Base-by-base conservation (phyloP, 2,888 invertebrate species). In the Chrysina gloriosa region DNA sequence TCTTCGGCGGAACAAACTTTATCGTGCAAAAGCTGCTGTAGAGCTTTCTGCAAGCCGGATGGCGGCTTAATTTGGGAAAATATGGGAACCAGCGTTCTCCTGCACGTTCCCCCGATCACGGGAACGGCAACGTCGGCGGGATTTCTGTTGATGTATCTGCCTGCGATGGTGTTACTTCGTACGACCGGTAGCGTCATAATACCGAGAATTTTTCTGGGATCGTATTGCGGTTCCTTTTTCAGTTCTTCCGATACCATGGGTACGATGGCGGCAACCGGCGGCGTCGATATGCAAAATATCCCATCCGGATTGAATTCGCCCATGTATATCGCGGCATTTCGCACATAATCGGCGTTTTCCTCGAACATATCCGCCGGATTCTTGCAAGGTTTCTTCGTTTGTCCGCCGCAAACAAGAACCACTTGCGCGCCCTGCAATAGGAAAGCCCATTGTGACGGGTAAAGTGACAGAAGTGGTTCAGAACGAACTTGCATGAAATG, bases 161-260 rank as follows among this genome's bases (percentile, higher is more conserved):
- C 78, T 23, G 81, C 73, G 48, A 77, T 71, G 25, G 77, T 70
- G 64, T 80, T 82, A 0, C 81, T 77, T 70, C 77, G 73, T 76
- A 78, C 76, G 0, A 74, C 72, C 9, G 71, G 72, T 25, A 76
- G 65, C n/a, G 65, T 77, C 9, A 79, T 77, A 6, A 81, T 69
- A 2, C 83, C 83, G 11, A 83, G 77, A 23, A 83, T 78, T 66
- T 74, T 77, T 66, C 77, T 76, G 14, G 72, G 72, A 63, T 81
- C 78, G 67, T 79, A 80, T 0, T 76, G 75, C 21, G 77, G 75
- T 25, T 78, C 78, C 71, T 78, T 80, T 70, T 80, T 80, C 65
- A 78, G 82, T 72, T 82, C 83, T 75, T 83, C 80, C 5, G 79
- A 76, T n/a, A 78, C 79, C 74, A 83, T 72, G 1, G 83, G 83